Conservation (phyloP, 2,113 vertebrate species). For the Atlantisia rogersi region DNA sequence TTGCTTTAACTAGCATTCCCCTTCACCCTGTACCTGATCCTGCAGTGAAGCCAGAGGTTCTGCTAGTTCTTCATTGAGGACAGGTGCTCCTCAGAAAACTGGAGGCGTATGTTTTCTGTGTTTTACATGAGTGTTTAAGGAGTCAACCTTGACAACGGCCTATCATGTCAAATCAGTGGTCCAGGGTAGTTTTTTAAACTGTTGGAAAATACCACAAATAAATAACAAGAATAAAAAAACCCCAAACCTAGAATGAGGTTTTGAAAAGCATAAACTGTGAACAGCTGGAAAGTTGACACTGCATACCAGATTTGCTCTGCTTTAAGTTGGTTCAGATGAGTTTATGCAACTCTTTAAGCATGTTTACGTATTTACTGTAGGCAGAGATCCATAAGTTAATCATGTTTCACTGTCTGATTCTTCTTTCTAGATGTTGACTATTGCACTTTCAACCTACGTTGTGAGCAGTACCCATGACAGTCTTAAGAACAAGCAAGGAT, state of each 20-base stretch:
- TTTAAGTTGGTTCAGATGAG: not conserved
- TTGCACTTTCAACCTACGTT: slow-evolving; percentile 78
- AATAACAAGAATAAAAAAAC: not conserved
- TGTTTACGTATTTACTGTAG: not conserved
- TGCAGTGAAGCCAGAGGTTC: not conserved
- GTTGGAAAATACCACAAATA: not conserved
- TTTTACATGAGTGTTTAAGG: not conserved
- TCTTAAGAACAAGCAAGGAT: slow-evolving; percentile 86
- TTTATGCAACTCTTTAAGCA: not conserved
- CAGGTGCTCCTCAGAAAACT: not conserved
- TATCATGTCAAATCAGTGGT: not conserved
- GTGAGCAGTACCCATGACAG: slow-evolving; percentile 87
- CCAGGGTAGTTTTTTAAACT: not conserved
- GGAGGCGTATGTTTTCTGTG: rapidly evolving
- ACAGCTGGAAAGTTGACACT: not conserved
- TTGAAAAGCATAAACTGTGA: not conserved
- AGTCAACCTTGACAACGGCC: not conserved
- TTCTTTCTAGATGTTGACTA: slow-evolving; percentile 82
- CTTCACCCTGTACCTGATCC: not conserved
- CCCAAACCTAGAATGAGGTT: not conserved
- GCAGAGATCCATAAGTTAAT: not conserved
- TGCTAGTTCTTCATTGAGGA: not conserved
- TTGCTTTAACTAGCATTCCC: not conserved
- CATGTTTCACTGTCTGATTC: not conserved
- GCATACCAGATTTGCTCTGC: not conserved